These are phyloP conservation scores for Pandemis corylana DNA, from an alignment of 2,888 invertebrate species.

Conservation along the genomic window DNA sequence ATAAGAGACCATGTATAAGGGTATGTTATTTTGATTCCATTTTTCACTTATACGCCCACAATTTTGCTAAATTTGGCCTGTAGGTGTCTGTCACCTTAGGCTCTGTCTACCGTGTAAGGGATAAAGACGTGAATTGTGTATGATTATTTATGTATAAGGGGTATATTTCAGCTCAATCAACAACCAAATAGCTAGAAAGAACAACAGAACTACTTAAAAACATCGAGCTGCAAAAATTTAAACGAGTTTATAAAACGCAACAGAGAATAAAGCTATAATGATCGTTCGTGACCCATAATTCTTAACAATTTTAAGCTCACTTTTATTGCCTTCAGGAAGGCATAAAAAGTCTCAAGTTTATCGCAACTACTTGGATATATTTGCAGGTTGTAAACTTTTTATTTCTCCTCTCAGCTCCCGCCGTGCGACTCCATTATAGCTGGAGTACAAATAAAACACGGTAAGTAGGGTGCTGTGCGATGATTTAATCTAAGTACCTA, in stretches of 20 bases:
- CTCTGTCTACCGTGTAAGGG: too few species aligned
- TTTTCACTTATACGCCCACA: too few species aligned
- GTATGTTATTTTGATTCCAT: too few species aligned
- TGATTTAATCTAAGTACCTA: slow-evolving; percentile 1
- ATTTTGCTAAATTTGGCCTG: too few species aligned
- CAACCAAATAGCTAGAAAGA: background rate
- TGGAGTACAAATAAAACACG: slow-evolving; percentile 22
- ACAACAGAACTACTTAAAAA: background rate
- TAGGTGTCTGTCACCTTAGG: too few species aligned
- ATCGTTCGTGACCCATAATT: slow-evolving; percentile 18
- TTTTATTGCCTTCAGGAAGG: slow-evolving; percentile 32
- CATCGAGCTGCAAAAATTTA: slow-evolving; percentile 1
- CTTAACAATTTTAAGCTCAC: slow-evolving; percentile 26
- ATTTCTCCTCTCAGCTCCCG: slow-evolving; percentile 24
- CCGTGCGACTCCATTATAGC: slow-evolving; percentile 32
- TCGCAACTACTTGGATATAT: slow-evolving; percentile 38
- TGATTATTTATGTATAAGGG: background rate
- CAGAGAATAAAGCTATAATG: slow-evolving; percentile 8
- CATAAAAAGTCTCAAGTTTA: slow-evolving; percentile 35
- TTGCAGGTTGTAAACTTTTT: slow-evolving; percentile 41
- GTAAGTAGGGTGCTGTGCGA: slow-evolving; percentile 12
- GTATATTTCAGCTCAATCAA: background rate
- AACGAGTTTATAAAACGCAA: slow-evolving; percentile 6
- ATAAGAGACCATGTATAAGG: too few species aligned
- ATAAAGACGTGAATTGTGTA: too few species aligned